Evolutionary conservation across 2,888 invertebrate genomes (phyloP), one percentile per base, ranked within the genome.

Genomic region (Lochmaea crataegi): DNA sequence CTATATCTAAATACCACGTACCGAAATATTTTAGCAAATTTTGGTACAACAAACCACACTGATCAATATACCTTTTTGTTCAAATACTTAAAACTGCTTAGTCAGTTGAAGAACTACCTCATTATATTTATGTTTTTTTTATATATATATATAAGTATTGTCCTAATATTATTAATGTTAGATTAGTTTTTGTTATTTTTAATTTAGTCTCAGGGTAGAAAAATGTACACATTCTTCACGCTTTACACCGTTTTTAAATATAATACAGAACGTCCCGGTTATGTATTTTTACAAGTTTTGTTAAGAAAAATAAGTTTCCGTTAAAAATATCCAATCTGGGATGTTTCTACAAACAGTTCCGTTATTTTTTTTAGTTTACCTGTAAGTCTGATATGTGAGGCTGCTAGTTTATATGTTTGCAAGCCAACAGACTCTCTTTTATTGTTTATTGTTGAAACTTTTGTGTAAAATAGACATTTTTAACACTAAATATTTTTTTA

Each of bases 351-450:
- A 12, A 63, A 75, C 76, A 69, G 74, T 75, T 70, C 72, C 70
- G 74, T 76, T 75, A 57, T 61, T 73, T 76, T 67, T n/a, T 73
- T 65, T 73, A 71, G 77, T 81, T 77, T 80, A 82, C 80, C 82
- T 78, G 82, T 81, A 84, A 84, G 84, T 84, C 85, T 85, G 85
- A 84, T 82, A 78, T 75, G 83, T 82, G 84, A 84, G 84, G 85
- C 85, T 84, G 84, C 85, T 83, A 82, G 82, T 80, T 82, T 81
- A 81, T 83, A 82, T 82, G 83, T 82, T 80, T 81, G 83, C 84
- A 71, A 83, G 84, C 84, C 84, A 80, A 82, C 83, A 80, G 83
- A 83, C 82, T 79, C 71, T 71, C 71, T 51, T 60, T 58, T 68
- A 68, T 68, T 68, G 65, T 60, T 58, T 68, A 68, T 68, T 68